Evolutionary conservation across 2,113 vertebrate genomes (phyloP).

Genomic region (Scalopus aquaticus): DNA sequence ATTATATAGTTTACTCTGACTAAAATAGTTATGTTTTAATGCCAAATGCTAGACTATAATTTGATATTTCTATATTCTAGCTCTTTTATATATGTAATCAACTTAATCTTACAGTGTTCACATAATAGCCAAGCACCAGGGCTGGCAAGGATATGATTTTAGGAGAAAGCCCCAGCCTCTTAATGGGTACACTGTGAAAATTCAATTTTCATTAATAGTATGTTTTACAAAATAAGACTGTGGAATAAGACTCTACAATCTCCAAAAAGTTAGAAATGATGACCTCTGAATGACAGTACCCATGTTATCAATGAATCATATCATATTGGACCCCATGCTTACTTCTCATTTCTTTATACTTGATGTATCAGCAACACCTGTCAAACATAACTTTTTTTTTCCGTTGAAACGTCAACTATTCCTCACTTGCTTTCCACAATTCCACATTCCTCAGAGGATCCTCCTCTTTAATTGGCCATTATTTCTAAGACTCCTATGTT

Average conservation of each 20-base stretch:
- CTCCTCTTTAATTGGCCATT: background rate
- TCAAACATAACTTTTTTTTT: background rate
- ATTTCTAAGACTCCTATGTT: background rate
- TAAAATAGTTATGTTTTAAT: constrained; percentile 2
- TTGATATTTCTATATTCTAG: background rate
- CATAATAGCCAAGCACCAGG: background rate
- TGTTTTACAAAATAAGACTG: background rate
- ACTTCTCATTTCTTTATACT: background rate
- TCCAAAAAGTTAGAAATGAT: background rate
- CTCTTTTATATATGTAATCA: background rate
- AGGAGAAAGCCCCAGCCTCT: background rate
- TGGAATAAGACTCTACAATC: background rate
- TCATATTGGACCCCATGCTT: background rate
- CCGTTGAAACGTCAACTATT: background rate
- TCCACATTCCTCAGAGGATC: background rate
- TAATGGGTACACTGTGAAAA: background rate
- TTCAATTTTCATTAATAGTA: background rate
- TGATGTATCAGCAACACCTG: background rate
- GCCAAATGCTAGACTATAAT: background rate
- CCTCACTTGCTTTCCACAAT: background rate
- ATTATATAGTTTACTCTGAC: background rate
- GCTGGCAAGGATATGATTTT: background rate
- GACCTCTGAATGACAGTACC: background rate
- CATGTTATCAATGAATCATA: background rate
- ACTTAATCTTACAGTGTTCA: background rate